These are phyloP conservation scores for Erpetoichthys calabaricus DNA, from an alignment of 2,797 vertebrate species.

Conservation along the genomic window DNA sequence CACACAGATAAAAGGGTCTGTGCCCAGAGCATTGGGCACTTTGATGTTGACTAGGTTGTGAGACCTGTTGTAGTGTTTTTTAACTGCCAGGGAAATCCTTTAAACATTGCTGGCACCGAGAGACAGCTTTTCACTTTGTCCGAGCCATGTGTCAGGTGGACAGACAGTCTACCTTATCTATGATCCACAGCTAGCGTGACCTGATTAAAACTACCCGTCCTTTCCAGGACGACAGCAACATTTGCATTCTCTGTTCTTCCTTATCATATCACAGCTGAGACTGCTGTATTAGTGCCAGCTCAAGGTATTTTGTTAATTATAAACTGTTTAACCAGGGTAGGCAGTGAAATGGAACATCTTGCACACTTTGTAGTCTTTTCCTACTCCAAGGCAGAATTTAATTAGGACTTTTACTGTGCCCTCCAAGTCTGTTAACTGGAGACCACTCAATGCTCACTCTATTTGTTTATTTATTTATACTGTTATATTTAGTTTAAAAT, in stretches of 20 bases:
- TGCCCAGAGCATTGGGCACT: no score
- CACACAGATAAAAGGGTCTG: no score
- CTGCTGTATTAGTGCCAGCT: constrained; percentile 29
- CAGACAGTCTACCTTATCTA: constrained; percentile 42
- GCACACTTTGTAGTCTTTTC: constrained; percentile 4
- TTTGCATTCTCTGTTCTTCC: constrained; percentile 13
- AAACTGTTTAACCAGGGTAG: constrained; percentile 33
- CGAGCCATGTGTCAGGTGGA: constrained; percentile 37
- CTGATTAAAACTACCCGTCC: no score
- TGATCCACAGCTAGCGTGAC: constrained; percentile 27
- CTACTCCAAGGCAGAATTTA: constrained; percentile 26
- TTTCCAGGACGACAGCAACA: neutral
- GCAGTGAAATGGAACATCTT: constrained; percentile 36
- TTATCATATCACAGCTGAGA: constrained; percentile 30
- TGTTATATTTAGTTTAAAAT: no score
- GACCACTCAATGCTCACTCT: neutral
- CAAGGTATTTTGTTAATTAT: constrained; percentile 36
- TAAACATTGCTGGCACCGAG: constrained; percentile 30
- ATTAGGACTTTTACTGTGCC: constrained; percentile 29
- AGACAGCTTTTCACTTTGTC: constrained; percentile 27
- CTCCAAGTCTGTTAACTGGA: constrained; percentile 1
- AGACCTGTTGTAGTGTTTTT: no score
- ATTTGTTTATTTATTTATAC: constrained; percentile 2
- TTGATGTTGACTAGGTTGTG: no score
- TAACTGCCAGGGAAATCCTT: neutral